Evolutionary conservation across 2,113 vertebrate species (phyloP), one percentile per base, ranked within the genome.

Genomic region (Australoheros scitulus): DNA sequence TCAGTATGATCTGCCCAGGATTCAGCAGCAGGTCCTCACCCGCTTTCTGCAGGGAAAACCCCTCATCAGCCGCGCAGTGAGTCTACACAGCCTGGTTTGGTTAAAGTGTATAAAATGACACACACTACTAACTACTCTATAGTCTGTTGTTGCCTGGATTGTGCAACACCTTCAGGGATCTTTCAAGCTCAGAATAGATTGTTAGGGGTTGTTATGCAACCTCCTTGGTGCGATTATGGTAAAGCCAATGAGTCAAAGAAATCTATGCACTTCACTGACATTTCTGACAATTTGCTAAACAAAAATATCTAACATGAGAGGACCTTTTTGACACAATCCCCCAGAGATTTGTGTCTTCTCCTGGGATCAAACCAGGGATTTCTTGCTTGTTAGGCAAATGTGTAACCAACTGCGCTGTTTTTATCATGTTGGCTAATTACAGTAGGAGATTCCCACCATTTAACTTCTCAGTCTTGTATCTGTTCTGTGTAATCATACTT

Each of bases 21-120:
- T 97, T 84, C 96, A 98, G 94, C 95, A 96, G 82, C 97, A 98
- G 91, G n/a, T 98, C n/a, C 75, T 94, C 60, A 93, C 93, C 84
- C 96, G 96, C 83, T 95, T 97, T 83, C 94, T 98, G 9, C 97
- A 96, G 88, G 97, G 97, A 79, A 98, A 97, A 34, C 97, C 97
- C 0, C 85, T 93, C 20, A 94, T 98, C 75, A 95, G 70, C 2
- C 84, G 96, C 8, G 94, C 26, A 91, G 97, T 97, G 87, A 88
- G 93, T 93, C 57, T 29, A 0, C 22, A 55, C 11, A 72, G 26
- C 3, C 17, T 36, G 32, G 2, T 43, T 60, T 59, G 15, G 11
- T 75, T 47, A 55, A 24, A 26, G 24, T 52, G 14, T 11, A 0
- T 63, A 14, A 41, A 64, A 41, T 2, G 6, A 38, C 61, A 34